These are phyloP conservation scores for Ormia ochracea DNA, from an alignment of 2,888 invertebrate genomes.

Conservation along the genomic window DNA sequence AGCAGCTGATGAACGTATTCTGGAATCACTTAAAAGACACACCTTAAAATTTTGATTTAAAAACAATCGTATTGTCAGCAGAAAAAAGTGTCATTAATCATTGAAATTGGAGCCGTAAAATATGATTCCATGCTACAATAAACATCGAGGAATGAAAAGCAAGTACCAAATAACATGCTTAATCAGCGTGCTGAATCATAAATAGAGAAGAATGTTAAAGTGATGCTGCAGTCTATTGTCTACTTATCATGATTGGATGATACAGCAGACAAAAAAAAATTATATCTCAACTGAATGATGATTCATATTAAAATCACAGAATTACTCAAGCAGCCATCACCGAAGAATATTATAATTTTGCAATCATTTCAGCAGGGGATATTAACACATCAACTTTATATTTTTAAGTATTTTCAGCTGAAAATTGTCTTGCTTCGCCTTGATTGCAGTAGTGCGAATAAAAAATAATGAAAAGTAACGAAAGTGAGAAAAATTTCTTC, in stretches of 20 bases:
- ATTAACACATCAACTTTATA: neutral
- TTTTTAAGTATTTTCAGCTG: neutral
- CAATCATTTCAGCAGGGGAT: neutral
- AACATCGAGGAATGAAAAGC: neutral
- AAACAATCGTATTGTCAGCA: constrained; percentile 32
- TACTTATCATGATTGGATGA: constrained; percentile 34
- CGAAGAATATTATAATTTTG: neutral
- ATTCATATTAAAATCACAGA: constrained; percentile 23
- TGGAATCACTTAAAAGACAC: neutral
- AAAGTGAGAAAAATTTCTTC: neutral
- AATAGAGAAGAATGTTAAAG: constrained; percentile 24
- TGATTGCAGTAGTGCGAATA: neutral
- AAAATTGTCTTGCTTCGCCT: neutral
- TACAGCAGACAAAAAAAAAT: constrained; percentile 24
- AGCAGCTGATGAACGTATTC: neutral
- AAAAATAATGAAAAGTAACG: neutral
- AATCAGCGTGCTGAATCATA: constrained; percentile 46
- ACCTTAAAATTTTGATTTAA: neutral
- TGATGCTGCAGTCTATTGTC: constrained; percentile 13
- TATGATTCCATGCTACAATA: constrained; percentile 27
- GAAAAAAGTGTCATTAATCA: constrained; percentile 54
- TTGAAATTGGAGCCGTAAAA: constrained; percentile 58
- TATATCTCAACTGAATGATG: neutral
- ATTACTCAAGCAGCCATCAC: neutral
- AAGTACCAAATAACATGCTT: constrained; percentile 18